Conservation (phyloP, 2,113 vertebrate genomes). For the Eolophus roseicapilla region DNA sequence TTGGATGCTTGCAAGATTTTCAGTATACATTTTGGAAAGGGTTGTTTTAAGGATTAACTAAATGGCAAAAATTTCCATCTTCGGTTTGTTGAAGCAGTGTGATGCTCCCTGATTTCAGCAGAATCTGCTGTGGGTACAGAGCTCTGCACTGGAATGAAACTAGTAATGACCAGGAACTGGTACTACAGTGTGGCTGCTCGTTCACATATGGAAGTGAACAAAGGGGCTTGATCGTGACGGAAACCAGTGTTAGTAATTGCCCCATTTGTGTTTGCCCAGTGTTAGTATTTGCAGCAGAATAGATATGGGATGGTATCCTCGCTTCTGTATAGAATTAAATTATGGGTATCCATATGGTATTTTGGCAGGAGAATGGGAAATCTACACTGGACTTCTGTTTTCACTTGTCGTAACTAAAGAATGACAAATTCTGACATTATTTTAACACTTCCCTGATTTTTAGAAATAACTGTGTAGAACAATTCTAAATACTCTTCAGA, state of each 20-base stretch:
- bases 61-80: background rate
- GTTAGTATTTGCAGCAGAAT: background rate
- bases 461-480: background rate
- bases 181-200: background rate
- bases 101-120: background rate
- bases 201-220: fast-evolving
- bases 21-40: background rate
- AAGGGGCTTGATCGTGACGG: background rate
- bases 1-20: background rate
- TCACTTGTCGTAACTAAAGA: background rate
- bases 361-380: background rate
- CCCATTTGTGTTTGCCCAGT: background rate
- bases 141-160: background rate
- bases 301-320: background rate
- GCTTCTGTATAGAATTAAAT: background rate
- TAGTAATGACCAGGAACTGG: background rate
- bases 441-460: background rate
- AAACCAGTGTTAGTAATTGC: background rate
- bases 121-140: background rate
- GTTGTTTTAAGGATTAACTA: background rate
- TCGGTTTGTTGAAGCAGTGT: background rate
- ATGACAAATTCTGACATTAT: background rate
- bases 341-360: background rate
- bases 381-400: background rate
- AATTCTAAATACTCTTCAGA: background rate